These are phyloP conservation scores for Cerastis leucographa DNA, from an alignment of 2,888 invertebrate genomes.

Conservation along the genomic window DNA sequence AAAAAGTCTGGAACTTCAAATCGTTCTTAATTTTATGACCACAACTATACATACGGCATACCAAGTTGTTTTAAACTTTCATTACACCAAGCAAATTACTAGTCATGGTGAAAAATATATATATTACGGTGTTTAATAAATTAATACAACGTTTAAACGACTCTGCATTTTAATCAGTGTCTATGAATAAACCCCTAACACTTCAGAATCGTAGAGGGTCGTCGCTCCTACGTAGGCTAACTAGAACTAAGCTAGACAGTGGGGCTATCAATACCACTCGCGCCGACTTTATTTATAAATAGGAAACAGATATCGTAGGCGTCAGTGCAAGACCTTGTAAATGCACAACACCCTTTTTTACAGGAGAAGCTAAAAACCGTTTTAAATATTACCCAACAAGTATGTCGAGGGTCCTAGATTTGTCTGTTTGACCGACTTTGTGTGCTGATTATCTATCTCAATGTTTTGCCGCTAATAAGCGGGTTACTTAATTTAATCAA, in stretches of 20 bases:
- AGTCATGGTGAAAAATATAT: no score
- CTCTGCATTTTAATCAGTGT: background rate
- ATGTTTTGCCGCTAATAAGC: no score
- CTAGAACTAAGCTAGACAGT: background rate
- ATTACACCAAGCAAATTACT: no score
- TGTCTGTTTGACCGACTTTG: no score
- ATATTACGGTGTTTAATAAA: background rate
- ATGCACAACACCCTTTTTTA: background rate
- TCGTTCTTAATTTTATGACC: no score
- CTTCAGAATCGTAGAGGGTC: background rate
- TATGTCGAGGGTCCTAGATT: background rate
- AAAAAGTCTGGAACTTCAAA: no score
- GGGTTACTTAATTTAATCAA: no score
- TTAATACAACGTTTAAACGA: background rate
- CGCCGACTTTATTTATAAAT: background rate
- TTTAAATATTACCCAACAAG: no score
- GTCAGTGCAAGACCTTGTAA: background rate
- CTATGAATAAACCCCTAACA: background rate
- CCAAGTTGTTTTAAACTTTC: background rate
- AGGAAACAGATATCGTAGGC: background rate
- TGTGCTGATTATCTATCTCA: no score
- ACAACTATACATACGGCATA: no score
- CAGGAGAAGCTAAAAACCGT: no score
- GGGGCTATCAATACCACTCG: background rate
- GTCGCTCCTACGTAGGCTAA: background rate